These are phyloP conservation scores for Drosophila nr. perissopoda DNA, from an alignment of 2,888 invertebrate genomes.

Conservation along the genomic window DNA sequence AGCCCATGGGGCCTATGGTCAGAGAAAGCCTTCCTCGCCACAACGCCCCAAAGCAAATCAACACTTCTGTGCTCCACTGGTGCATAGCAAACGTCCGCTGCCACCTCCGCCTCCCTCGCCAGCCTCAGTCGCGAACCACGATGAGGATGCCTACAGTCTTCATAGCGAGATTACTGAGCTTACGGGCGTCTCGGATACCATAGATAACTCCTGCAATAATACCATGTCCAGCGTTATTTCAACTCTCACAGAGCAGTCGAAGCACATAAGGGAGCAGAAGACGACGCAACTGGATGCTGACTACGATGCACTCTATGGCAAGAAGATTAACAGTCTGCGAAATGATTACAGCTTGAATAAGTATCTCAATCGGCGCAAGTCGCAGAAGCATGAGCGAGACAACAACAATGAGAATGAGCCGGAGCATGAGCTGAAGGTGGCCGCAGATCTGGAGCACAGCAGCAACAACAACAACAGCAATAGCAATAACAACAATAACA, in stretches of 20 bases:
- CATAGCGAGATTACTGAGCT: slow-evolving; percentile 84
- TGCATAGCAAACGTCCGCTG: slow-evolving; percentile 61
- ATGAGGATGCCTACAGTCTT: slow-evolving; percentile 83
- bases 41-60: slow-evolving; percentile 50
- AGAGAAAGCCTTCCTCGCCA: slow-evolving; percentile 17
- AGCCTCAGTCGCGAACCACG: slow-evolving; percentile 44
- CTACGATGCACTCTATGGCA: slow-evolving; percentile 78
- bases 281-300: slow-evolving; percentile 58
- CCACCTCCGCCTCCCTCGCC: slow-evolving; percentile 61
- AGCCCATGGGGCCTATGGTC: slow-evolving; percentile 10
- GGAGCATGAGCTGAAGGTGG: slow-evolving; percentile 36
- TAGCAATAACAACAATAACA: slow-evolving; percentile 60
- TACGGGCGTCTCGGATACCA: slow-evolving; percentile 82
- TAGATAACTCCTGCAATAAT: slow-evolving; percentile 78
- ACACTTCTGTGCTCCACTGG: slow-evolving; percentile 63
- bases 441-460: slow-evolving; percentile 41
- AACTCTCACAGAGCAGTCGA: slow-evolving; percentile 50
- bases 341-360: slow-evolving; percentile 83
- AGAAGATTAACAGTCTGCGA: slow-evolving; percentile 80
- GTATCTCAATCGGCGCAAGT: slow-evolving; percentile 82
- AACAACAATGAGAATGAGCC: slow-evolving; percentile 30
- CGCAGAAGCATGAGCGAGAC: slow-evolving; percentile 60
- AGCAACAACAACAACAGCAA: slow-evolving; percentile 22
- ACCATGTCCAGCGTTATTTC: slow-evolving; percentile 75
- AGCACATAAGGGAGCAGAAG: slow-evolving; percentile 27